Evolutionary conservation across 2,797 vertebrate species (phyloP).

Genomic region (Eulemur albifrons): DNA sequence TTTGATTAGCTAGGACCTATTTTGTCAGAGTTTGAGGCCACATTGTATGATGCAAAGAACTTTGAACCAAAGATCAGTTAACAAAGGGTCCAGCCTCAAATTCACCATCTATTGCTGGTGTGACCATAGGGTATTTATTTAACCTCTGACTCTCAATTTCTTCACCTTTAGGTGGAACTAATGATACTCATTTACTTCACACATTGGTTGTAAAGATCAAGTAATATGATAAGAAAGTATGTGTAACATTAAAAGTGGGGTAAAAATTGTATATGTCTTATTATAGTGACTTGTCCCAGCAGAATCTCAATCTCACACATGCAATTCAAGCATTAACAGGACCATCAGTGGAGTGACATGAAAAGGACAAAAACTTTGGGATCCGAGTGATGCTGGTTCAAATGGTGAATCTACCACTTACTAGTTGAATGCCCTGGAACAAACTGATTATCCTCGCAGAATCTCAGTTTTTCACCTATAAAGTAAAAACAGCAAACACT

Average conservation of each 20-base stretch:
- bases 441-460: not conserved
- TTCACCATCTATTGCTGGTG: not conserved
- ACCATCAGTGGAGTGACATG: not conserved
- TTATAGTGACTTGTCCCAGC: not conserved
- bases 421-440: not conserved
- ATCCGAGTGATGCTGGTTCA: not conserved
- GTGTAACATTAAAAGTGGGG: not conserved
- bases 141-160: not conserved
- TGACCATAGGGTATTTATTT: not conserved
- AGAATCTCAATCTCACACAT: not conserved
- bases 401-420: not conserved
- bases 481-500: constrained; percentile 27
- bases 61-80: not conserved
- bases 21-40: not conserved
- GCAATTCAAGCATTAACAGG: not conserved
- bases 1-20: not conserved
- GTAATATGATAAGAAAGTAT: not conserved
- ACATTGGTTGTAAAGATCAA: not conserved
- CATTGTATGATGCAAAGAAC: not conserved
- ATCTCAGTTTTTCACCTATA: not conserved
- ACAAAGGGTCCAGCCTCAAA: not conserved
- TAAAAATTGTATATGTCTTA: not conserved
- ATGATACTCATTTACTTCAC: not conserved
- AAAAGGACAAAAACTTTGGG: not conserved
- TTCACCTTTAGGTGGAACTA: constrained; percentile 2